phyloP scores from a whole-genome alignment of 2,797 vertebrate genomes.

The Xiphorhynchus erythropygius region DNA sequence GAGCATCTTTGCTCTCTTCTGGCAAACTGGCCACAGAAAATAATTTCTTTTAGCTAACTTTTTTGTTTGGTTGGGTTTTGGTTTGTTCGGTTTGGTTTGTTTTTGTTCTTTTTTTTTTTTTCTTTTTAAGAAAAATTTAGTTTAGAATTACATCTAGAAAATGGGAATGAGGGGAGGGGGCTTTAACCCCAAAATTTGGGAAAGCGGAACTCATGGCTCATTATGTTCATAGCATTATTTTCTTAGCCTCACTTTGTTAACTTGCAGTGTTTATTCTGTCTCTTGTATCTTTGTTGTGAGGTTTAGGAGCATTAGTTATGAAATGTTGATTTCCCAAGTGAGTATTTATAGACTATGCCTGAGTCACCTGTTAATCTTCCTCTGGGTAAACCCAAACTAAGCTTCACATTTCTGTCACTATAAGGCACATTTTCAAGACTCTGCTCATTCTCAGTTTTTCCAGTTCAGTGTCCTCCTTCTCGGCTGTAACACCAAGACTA shows the following conservation, averaged over 20 bases:
- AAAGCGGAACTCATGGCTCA: background rate
- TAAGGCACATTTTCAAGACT: background rate
- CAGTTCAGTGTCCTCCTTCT: background rate
- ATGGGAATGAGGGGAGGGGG: background rate
- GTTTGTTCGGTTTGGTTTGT: too few species aligned
- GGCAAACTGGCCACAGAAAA: background rate
- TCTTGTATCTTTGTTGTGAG: background rate
- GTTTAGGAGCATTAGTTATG: background rate
- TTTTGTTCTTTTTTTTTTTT: background rate
- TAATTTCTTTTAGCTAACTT: background rate
- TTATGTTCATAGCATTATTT: background rate
- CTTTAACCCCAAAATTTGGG: background rate
- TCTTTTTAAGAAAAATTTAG: background rate
- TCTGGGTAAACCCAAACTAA: slow-evolving; percentile 9
- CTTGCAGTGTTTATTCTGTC: background rate
- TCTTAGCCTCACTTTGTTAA: background rate
- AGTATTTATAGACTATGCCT: slow-evolving; percentile 11
- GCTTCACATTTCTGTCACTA: background rate
- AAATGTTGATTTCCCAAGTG: slow-evolving; percentile 30
- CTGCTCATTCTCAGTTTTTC: background rate
- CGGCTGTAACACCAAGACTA: background rate
- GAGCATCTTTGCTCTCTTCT: background rate
- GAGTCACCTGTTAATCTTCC: slow-evolving; percentile 36
- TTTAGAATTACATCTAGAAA: background rate
- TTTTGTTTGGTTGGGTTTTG: background rate